These are phyloP conservation scores for Malachius bipustulatus DNA, from an alignment of 2,888 invertebrate species.

Conservation along the genomic window DNA sequence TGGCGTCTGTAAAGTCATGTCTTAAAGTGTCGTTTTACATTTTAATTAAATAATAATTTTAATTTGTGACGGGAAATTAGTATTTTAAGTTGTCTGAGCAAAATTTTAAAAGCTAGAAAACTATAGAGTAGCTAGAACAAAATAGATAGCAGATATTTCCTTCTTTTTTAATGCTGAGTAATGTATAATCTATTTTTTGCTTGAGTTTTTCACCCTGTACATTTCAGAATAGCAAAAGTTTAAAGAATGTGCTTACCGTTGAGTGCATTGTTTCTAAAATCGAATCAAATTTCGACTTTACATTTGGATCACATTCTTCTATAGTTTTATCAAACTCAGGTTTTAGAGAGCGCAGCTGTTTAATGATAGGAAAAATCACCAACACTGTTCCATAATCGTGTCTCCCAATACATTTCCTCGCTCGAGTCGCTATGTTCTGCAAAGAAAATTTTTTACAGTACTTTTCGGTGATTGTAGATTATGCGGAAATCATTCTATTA, in stretches of 20 bases:
- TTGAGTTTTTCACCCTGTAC: too few species aligned
- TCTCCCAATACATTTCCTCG: conserved; percentile 61
- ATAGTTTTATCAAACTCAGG: conserved; percentile 72
- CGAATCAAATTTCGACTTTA: conserved; percentile 58
- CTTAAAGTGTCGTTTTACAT: too few species aligned
- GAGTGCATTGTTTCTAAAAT: conserved; percentile 61
- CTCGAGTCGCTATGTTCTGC: conserved; percentile 58
- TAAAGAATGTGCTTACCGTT: conserved; percentile 45
- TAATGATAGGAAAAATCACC: conserved; percentile 71
- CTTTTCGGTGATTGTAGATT: too few species aligned
- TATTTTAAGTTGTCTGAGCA: not conserved
- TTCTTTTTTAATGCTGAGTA: too few species aligned
- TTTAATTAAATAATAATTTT: too few species aligned
- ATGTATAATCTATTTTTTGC: too few species aligned
- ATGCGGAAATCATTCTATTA: too few species aligned
- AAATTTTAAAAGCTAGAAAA: not conserved
- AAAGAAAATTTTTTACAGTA: too few species aligned
- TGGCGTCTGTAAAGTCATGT: too few species aligned
- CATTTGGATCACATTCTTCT: conserved; percentile 56
- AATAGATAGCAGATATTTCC: too few species aligned
- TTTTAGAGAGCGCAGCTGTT: conserved; percentile 61
- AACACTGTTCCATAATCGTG: conserved; percentile 72
- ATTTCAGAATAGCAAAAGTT: not conserved
- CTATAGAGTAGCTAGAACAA: not conserved
- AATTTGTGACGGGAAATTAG: not conserved